Evolutionary conservation across 2,888 invertebrate genomes (phyloP).

Genomic region (Drosophila koepferae): DNA sequence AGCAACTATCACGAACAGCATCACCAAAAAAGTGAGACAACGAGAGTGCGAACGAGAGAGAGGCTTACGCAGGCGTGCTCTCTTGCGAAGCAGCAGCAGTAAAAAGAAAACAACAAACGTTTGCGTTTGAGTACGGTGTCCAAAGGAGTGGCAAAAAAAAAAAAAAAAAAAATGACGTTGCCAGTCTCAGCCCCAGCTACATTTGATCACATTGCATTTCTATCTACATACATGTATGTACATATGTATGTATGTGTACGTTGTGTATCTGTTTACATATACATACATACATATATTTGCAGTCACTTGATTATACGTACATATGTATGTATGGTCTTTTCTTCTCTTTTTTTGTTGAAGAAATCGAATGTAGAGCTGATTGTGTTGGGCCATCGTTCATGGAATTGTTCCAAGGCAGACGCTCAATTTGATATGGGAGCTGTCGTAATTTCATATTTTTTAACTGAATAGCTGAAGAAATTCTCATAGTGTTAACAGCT

Average conservation of each 20-base stretch:
- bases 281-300: slow-evolving; percentile 9
- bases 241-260: neutral
- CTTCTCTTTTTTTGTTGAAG: slow-evolving; percentile 15
- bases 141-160: slow-evolving; percentile 51
- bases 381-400: slow-evolving; percentile 24
- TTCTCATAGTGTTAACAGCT: slow-evolving; percentile 41
- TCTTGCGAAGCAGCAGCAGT: slow-evolving; percentile 27
- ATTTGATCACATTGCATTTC: slow-evolving; percentile 45
- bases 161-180: slow-evolving; percentile 30
- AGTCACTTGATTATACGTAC: slow-evolving; percentile 20
- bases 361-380: slow-evolving; percentile 45
- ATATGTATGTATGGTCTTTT: neutral
- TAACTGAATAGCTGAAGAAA: slow-evolving; percentile 14
- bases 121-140: slow-evolving; percentile 25
- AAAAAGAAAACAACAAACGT: slow-evolving; percentile 35
- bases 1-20: slow-evolving; percentile 18
- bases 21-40: slow-evolving; percentile 21
- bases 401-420: slow-evolving; percentile 41
- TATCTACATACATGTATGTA: neutral
- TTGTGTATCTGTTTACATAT: slow-evolving; percentile 7
- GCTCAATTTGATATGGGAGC: slow-evolving; percentile 41
- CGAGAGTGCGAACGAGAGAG: slow-evolving; percentile 30
- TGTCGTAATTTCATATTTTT: slow-evolving; percentile 23
- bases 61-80: slow-evolving; percentile 49
- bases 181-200: slow-evolving; percentile 7